Percentiles rank a stretch among this genome's conserved stretches.
phyloP scores from a whole-genome alignment of 1,140 invertebrate genomes.

The Drosophila gunungcola region DNA sequence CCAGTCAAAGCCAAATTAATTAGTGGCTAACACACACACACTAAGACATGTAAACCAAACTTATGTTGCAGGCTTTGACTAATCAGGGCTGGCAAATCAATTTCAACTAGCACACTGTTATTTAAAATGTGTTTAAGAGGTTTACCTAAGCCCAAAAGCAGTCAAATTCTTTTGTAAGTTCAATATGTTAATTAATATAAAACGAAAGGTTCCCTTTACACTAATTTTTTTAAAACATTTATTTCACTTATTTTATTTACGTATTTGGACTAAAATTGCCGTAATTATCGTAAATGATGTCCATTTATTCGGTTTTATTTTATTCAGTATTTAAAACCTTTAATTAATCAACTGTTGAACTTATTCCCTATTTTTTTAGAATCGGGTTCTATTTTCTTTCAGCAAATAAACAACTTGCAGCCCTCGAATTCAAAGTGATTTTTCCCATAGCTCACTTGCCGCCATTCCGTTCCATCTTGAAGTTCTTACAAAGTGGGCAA shows the following conservation, averaged over 20 bases:
- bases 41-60: constrained; percentile 20
- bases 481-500: constrained; percentile 46
- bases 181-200: too few relatives aligned
- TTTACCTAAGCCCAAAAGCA: too few relatives aligned
- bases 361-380: too few relatives aligned
- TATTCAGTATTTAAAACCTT: too few relatives aligned
- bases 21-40: constrained; percentile 37
- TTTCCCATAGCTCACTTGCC: constrained; percentile 24
- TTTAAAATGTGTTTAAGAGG: not conserved
- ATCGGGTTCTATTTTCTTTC: not conserved
- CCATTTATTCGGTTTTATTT: too few relatives aligned
- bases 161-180: too few relatives aligned
- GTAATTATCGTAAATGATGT: too few relatives aligned
- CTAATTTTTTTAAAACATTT: too few relatives aligned
- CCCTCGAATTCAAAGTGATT: constrained; percentile 36
- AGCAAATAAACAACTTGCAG: constrained; percentile 2
- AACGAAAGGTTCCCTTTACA: too few relatives aligned
- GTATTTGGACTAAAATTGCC: too few relatives aligned
- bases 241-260: too few relatives aligned
- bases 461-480: constrained; percentile 33
- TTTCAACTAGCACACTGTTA: constrained; percentile 1
- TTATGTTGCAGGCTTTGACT: constrained; percentile 14
- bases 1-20: constrained; percentile 73
- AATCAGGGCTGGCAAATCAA: constrained; percentile 33
- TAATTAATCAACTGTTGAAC: too few relatives aligned